Conservation (phyloP, 2,797 vertebrate genomes). For the Erethizon dorsatum region DNA sequence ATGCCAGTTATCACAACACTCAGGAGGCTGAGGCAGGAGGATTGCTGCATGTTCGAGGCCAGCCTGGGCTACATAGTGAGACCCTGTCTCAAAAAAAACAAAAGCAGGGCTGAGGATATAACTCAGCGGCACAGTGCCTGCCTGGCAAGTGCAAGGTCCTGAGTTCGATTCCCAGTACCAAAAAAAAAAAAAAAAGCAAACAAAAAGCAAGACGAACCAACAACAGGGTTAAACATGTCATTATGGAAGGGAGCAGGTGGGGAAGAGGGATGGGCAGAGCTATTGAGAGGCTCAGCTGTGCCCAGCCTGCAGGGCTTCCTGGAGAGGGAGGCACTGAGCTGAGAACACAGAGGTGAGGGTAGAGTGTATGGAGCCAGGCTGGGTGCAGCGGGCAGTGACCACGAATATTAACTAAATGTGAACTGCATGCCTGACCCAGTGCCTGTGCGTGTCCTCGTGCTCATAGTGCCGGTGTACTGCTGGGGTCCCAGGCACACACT, state of each 20-base stretch:
- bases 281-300: background rate
- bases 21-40: background rate
- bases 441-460: background rate
- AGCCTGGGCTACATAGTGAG: background rate
- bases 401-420: accelerated
- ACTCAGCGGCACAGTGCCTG: too few species aligned
- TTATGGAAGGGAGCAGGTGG: background rate
- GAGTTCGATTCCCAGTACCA: too few species aligned
- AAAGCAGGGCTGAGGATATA: too few species aligned
- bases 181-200: background rate
- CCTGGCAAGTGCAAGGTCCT: too few species aligned
- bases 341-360: background rate
- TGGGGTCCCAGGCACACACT: background rate
- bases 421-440: background rate
- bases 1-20: background rate
- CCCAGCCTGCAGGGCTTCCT: background rate
- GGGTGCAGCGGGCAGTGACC: background rate
- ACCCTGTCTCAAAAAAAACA: background rate
- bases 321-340: background rate
- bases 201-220: background rate
- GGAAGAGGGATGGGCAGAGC: background rate
- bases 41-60: background rate
- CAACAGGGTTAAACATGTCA: background rate
- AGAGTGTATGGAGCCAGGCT: background rate
- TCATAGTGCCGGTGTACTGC: background rate